Evolutionary conservation across 2,888 invertebrate species (phyloP), one percentile per base, ranked within the genome.

Genomic region (Calameuta filiformis): DNA sequence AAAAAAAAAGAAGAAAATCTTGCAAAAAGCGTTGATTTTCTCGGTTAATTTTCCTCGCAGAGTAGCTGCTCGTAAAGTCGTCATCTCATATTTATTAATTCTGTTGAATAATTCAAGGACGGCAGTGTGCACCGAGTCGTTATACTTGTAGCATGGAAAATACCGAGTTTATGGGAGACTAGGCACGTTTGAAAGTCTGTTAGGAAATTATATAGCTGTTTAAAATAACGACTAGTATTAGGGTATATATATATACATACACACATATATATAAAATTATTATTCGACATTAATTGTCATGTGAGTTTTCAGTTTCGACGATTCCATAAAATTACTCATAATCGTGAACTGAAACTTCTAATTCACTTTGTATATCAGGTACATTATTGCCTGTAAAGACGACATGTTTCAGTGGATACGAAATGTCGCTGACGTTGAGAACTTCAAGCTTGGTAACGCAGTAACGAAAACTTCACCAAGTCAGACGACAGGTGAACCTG

Each of bases 81-180:
- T 71, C 71, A 33, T 31, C 71, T 71, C 71, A 23, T 71, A 71
- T 71, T 71, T 71, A 71, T 71, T 71, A 71, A 71, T 71, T 31
- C 71, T 34, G 6, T 12, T 71, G 71, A 71, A 71, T 71, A 33
- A 71, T 71, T 71, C 31, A 71, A 23, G 56, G 2, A 15, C 9
- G 56, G 56, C 56, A 56, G 56, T 23, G 9, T 23, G 23, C 23
- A 9, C 56, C 56, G 40, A 23, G 15, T 40, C 15, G 6, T 15
- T 40, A 15, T 23, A 15, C 23, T 23, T 56, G 9, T 0, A 56
- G 56, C 6, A 23, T 56, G 56, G 23, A 56, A 56, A 56, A 23
- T 56, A 23, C 9, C 9, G 9, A 23, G 56, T 56, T 56, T 56
- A 23, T 56, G 56, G 56, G 23, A 56, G 56, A 23, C 23, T 56